A percentile compares a stretch with the other conserved stretches of the same genome.
phyloP scores from a whole-genome alignment of 37 sponge, comb jelly and placozoan species.

The Cladorhizidae sp. region DNA sequence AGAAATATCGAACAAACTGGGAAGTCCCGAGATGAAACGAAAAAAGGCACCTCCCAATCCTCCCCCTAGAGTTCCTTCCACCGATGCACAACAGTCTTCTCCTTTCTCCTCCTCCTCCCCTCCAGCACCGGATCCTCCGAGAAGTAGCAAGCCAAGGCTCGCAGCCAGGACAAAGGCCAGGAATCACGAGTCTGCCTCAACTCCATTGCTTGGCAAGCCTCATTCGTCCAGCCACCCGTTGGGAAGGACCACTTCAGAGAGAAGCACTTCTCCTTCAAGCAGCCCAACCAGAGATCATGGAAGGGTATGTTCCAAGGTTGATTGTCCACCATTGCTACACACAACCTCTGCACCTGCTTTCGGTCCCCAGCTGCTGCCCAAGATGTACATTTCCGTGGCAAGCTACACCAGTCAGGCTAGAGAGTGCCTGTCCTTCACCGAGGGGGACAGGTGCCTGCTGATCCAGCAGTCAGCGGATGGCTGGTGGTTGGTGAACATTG shows the following conservation, averaged over 20 bases:
- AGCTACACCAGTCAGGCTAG: slow-evolving; percentile 35
- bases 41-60: slow-evolving; percentile 3
- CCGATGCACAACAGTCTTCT: not conserved
- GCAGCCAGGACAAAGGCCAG: not conserved
- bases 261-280: not conserved
- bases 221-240: not conserved
- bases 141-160: not conserved
- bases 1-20: not conserved
- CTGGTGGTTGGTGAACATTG: slow-evolving; percentile 74
- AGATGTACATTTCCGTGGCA: slow-evolving; percentile 44
- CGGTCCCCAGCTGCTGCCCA: not conserved
- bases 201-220: too few relatives aligned
- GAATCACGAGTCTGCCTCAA: too few relatives aligned
- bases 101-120: not conserved
- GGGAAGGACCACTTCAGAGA: not conserved
- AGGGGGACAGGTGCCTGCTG: slow-evolving; percentile 54
- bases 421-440: slow-evolving; percentile 54
- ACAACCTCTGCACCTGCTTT: not conserved
- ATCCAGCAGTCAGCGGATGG: slow-evolving; percentile 17
- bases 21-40: not conserved
- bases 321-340: not conserved
- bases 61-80: slow-evolving; percentile 8
- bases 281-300: not conserved
- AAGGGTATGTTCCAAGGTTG: not conserved
- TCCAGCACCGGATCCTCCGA: not conserved